Evolutionary conservation across 2,113 vertebrate species (phyloP), one percentile per base, ranked within the genome.

Genomic region (Percopsis transmontana): DNA sequence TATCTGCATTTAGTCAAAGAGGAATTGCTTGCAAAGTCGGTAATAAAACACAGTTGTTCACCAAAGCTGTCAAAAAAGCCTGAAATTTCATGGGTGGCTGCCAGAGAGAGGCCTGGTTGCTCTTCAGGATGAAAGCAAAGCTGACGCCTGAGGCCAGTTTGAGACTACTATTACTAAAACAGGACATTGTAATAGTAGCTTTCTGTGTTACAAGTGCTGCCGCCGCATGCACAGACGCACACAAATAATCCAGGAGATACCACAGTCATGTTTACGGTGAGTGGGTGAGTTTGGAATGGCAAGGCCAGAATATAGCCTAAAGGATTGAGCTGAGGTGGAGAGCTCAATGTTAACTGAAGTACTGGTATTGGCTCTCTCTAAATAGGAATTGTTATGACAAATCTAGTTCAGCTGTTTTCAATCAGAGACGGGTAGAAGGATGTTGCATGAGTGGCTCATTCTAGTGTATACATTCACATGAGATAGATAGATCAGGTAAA

Each of bases 211-310:
- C 33, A 13, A 27, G 13, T 24, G 8, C 19, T 42, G 19, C 18
- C 9, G 47, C 13, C 42, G 16, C 45, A 42, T 16, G 47, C 16
- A 48, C 33, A 44, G 38, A 18, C 38, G 20, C 15, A 50, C 52
- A 20, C 48, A 33, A 38, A 39, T 16, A 20, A 10, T 2, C 8
- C 21, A 15, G 40, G 23, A 40, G 45, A 23, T 27, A 56, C 2
- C 47, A 33, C 19, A 27, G 59, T 63, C 58, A 47, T 61, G 15
- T 52, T 73, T 12, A 61, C 58, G 65, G 45, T 68, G 59, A 74
- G 67, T 39, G 56, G 59, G 42, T 54, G 63, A 33, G 40, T 58
- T 58, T 55, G 45, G 54, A 53, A 24, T 5, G 14, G 21, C 11
- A 53, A 53, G 27, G 27, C 27, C 27, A 27, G 27, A 33, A 33